Evolutionary conservation across 2,113 vertebrate genomes (phyloP).

Genomic region (Athene cunicularia): DNA sequence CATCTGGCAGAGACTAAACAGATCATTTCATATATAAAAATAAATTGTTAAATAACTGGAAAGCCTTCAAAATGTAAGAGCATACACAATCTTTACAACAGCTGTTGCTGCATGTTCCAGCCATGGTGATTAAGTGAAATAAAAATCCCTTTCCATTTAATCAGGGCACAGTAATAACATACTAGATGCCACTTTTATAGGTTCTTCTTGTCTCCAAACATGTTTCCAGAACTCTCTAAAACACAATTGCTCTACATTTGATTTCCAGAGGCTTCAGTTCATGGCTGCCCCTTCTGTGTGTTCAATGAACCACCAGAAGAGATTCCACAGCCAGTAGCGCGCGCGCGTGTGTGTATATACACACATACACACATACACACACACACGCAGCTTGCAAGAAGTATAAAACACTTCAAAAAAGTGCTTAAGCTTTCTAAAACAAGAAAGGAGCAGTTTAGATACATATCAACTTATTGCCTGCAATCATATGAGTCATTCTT

Average conservation of each 20-base stretch:
- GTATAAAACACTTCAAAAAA: background rate
- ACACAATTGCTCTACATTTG: background rate
- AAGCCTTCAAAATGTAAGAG: conserved; percentile 13
- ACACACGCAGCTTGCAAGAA: background rate
- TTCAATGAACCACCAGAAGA: background rate
- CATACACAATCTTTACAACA: background rate
- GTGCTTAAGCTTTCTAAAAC: background rate
- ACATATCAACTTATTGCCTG: background rate
- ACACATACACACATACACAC: background rate
- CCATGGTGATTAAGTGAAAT: background rate
- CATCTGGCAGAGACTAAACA: background rate
- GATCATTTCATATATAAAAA: background rate
- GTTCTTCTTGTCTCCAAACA: background rate
- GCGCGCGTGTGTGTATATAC: background rate
- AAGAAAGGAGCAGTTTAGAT: background rate
- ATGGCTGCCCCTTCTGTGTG: background rate
- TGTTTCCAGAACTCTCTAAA: background rate
- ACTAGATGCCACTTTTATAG: background rate
- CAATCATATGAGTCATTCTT: background rate
- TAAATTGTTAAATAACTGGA: background rate
- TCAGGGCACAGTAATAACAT: background rate
- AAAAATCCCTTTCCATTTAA: background rate
- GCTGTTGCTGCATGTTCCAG: background rate
- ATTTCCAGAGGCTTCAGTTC: background rate
- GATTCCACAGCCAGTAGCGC: background rate